These are phyloP conservation scores for Pachypanchax playfairii DNA, from an alignment of 2,113 vertebrate species.

Conservation along the genomic window DNA sequence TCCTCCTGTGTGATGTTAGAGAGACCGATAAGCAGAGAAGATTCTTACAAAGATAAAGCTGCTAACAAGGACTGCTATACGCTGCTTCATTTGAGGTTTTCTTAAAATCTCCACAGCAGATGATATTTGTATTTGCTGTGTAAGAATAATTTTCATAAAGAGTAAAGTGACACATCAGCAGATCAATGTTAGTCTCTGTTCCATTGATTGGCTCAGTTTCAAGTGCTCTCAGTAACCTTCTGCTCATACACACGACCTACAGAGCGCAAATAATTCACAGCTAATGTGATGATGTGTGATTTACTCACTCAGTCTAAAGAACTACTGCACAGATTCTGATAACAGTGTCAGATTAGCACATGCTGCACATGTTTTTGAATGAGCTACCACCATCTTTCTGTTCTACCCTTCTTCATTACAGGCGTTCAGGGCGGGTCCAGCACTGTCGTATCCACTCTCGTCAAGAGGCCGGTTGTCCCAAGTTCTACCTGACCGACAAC, in stretches of 20 bases:
- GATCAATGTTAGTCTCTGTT: too few species aligned
- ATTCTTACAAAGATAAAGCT: too few species aligned
- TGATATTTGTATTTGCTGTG: neutral
- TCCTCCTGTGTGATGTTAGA: too few species aligned
- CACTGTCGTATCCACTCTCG: conserved; percentile 98
- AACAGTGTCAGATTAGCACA: neutral
- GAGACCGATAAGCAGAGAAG: too few species aligned
- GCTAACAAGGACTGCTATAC: too few species aligned
- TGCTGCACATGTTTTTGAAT: neutral
- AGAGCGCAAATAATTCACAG: neutral
- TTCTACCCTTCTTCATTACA: conserved; percentile 51
- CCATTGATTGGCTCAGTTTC: too few species aligned
- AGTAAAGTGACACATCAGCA: neutral
- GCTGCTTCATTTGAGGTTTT: too few species aligned
- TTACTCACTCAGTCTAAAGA: neutral
- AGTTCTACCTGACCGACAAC: conserved; percentile 99
- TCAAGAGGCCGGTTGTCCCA: conserved; percentile 94
- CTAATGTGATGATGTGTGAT: neutral
- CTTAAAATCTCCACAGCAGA: too few species aligned
- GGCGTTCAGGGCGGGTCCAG: conserved; percentile 96
- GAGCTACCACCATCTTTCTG: neutral
- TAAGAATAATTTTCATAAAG: neutral
- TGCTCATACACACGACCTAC: neutral
- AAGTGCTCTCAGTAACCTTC: too few species aligned
- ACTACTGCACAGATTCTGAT: neutral